Percentiles rank a stretch among this genome's conserved stretches.
Conservation (phyloP, 2,797 vertebrate species). For the Tokudaia tokunoshimensis region DNA sequence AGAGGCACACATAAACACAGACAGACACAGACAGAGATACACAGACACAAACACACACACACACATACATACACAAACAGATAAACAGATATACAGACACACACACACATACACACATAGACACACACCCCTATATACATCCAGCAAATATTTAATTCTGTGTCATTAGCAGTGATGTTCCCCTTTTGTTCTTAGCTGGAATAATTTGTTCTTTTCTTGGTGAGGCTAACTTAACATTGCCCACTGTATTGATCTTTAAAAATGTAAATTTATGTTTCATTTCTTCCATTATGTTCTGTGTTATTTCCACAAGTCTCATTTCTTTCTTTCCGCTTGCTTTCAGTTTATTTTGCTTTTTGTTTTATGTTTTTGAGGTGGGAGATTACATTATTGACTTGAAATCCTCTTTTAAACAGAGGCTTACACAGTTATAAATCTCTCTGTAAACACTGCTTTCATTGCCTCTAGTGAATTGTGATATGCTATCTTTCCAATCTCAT, state of each 20-base stretch:
- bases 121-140: neutral
- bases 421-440: neutral
- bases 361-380: neutral
- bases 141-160: neutral
- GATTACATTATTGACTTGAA: neutral
- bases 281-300: neutral
- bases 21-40: neutral
- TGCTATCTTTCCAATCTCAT: neutral
- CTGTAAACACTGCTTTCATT: neutral
- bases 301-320: neutral
- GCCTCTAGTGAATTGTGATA: neutral
- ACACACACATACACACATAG: neutral
- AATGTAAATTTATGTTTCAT: neutral
- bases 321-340: no score
- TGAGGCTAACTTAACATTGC: neutral
- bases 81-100: neutral
- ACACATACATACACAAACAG: neutral
- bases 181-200: neutral
- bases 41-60: neutral
- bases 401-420: neutral
- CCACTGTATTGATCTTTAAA: neutral
- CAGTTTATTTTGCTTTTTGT: neutral
- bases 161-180: neutral
- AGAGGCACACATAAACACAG: neutral
- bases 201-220: neutral